Evolutionary conservation across 2,113 vertebrate genomes (phyloP), one percentile per base, ranked within the genome.

Genomic region (Xiphophorus hellerii): DNA sequence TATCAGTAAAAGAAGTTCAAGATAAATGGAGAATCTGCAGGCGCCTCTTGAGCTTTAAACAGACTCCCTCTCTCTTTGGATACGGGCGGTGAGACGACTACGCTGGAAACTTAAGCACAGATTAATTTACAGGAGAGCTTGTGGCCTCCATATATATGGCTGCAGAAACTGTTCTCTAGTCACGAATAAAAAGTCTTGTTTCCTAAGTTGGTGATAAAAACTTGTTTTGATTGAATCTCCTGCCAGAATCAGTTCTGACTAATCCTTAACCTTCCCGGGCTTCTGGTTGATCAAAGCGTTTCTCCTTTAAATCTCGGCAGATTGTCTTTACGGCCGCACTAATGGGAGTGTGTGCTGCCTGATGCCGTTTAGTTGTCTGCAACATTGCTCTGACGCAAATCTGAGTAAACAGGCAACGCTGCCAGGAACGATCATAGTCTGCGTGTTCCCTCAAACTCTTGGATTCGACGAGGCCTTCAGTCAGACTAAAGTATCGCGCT

Each of bases 1-100:
- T 74, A 89, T 87, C 86, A 84, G 77, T 87, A 76, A 78, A 42
- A 82, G 81, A 77, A 82, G 76, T 69, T 73, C 4, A 74, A 80
- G 85, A 89, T 84, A 82, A 88, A 87, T 88, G 81, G 42, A 33
- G 64, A 62, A 67, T 84, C 30, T 20, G 76, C 75, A 80, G 83
- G 81, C 14, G 76, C 42, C 77, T 77, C 80, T 80, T 74, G 78
- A 82, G 83, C 69, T 89, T 84, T 80, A 87, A 70, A 39, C 69
- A 77, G 69, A 25, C 35, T 83, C 78, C 82, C 74, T 76, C 27
- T 77, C 71, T 58, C 51, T 58, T 68, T 82, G 68, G 60, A 73
- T 31, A 73, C 66, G 58, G 39, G 81, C 31, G 42, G 62, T 10
- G 29, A 78, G 30, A 69, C 70, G 72, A 70, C 27, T 58, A 35